Conservation (phyloP, 1,140 invertebrate species). For the Apocrypta bakeri region DNA sequence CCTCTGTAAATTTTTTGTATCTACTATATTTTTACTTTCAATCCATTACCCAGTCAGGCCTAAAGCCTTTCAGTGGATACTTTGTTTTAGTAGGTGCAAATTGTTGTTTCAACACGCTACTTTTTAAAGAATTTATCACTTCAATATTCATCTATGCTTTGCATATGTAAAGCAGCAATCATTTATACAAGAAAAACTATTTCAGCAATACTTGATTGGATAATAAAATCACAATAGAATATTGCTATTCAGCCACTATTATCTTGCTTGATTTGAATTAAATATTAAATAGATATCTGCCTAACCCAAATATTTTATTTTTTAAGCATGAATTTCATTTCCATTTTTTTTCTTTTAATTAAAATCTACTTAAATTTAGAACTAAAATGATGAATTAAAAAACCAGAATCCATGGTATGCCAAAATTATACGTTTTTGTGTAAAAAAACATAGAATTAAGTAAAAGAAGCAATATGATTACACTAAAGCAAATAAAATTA, state of each 20-base stretch:
- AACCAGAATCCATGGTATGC: neutral
- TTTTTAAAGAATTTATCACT: neutral
- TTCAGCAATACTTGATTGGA: neutral
- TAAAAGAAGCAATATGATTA: neutral
- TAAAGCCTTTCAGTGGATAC: neutral
- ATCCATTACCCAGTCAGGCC: neutral
- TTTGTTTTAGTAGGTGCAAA: neutral
- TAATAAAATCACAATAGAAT: neutral
- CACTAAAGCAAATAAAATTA: constrained; percentile 14
- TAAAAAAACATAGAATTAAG: neutral
- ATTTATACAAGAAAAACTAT: neutral
- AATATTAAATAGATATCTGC: neutral
- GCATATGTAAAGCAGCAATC: neutral
- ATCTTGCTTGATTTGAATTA: neutral
- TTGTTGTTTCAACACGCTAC: neutral
- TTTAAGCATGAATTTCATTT: too few species aligned
- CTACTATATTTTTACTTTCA: neutral
- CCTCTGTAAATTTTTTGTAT: neutral
- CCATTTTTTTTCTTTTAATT: too few species aligned
- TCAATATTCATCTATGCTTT: neutral
- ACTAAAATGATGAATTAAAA: neutral
- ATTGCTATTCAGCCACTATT: neutral
- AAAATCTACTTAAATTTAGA: too few species aligned
- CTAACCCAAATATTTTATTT: too few species aligned
- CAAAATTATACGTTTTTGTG: neutral